phyloP scores from a whole-genome alignment of 2,113 vertebrate genomes.

The Lepisosteus osseus region DNA sequence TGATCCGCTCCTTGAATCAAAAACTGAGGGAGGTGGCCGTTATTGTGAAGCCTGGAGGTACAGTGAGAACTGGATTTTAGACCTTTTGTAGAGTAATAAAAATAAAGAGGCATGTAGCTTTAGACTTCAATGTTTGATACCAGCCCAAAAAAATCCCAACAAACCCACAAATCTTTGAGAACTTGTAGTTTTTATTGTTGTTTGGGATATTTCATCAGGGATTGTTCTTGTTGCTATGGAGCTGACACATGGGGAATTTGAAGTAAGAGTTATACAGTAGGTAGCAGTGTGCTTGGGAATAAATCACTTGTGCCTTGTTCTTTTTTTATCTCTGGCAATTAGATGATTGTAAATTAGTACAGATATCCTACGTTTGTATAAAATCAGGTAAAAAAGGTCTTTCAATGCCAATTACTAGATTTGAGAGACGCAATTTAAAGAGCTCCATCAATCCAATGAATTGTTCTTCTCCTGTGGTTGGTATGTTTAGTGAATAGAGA shows the following conservation, averaged over 20 bases:
- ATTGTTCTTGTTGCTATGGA: slow-evolving; percentile 10
- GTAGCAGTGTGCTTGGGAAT: background rate
- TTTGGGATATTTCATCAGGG: background rate
- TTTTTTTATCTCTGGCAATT: no score
- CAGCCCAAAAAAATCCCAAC: no score
- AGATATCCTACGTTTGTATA: no score
- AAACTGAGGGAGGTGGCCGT: background rate
- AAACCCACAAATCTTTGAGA: no score
- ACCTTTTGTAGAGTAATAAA: background rate
- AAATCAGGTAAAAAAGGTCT: no score
- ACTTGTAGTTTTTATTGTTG: background rate
- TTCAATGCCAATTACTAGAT: no score
- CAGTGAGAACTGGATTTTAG: background rate
- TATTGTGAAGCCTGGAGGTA: slow-evolving; percentile 12
- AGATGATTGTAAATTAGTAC: no score
- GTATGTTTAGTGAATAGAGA: no score
- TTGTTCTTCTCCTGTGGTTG: no score
- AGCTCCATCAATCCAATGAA: no score
- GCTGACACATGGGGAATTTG: background rate
- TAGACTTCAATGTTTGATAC: background rate
- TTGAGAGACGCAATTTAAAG: no score
- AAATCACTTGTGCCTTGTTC: no score
- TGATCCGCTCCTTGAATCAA: background rate
- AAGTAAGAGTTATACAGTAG: slow-evolving; percentile 6
- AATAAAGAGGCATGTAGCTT: background rate